These are phyloP conservation scores for Diarsia rubi DNA, from an alignment of 2,888 invertebrate genomes.

Conservation along the genomic window DNA sequence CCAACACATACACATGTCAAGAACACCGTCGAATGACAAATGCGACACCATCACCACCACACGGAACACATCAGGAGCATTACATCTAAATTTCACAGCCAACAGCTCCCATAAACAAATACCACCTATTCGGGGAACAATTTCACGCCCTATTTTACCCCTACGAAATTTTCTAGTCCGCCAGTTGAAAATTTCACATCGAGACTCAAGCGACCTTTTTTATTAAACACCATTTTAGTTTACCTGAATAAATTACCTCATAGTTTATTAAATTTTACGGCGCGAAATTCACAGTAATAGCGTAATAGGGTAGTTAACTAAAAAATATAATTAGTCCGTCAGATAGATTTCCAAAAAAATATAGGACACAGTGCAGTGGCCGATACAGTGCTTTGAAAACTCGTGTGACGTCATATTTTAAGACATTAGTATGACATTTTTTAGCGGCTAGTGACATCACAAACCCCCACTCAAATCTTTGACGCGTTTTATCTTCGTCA, in stretches of 20 bases:
- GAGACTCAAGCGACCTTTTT: slow-evolving; percentile 82
- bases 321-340: no score
- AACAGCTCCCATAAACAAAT: slow-evolving; percentile 86
- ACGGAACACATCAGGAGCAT: slow-evolving; percentile 76
- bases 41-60: slow-evolving; percentile 74
- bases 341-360: no score
- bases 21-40: slow-evolving; percentile 77
- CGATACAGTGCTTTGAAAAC: no score
- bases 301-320: no score
- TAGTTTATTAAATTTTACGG: slow-evolving; percentile 83
- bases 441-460: no score
- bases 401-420: no score
- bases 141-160: slow-evolving; percentile 89
- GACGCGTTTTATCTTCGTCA: no score
- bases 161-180: slow-evolving; percentile 83
- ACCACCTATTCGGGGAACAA: slow-evolving; percentile 84
- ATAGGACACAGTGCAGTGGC: no score
- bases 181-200: slow-evolving; percentile 84
- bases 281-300: slow-evolving; percentile 47
- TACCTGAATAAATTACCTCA: slow-evolving; percentile 81
- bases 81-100: slow-evolving; percentile 82
- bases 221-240: slow-evolving; percentile 82
- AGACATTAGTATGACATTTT: no score
- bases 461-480: no score
- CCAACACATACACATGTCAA: slow-evolving; percentile 64